Evolutionary conservation across 2,888 invertebrate genomes (phyloP), one percentile per base, ranked within the genome.

Genomic region (Metalampra italica): DNA sequence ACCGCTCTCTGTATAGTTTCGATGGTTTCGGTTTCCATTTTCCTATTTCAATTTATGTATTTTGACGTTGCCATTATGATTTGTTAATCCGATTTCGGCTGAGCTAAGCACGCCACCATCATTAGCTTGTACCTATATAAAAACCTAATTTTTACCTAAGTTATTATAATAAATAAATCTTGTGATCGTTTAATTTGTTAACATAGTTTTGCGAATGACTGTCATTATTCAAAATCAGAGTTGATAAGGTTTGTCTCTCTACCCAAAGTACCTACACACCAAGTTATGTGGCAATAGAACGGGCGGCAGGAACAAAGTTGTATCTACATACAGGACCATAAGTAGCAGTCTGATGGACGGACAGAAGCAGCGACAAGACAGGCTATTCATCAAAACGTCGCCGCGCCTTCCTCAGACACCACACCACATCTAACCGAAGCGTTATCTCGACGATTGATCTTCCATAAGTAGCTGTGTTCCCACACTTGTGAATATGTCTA

Each of bases 361-460:
- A 78, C 78, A 82, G 82, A 82, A 78, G 80, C 73, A 64, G 50
- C 60, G 58, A 66, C 49, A 49, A 55, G 82, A 82, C 80, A 71
- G 75, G 66, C 63, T 61, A 84, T 85, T 71, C 68, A 81, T 85
- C 84, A 86, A 78, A 66, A 70, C 58, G 74, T 78, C 77, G 63
- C 56, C 56, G 59, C 59, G 62, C 52, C 59, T 63, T 56, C 52
- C 54, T 48, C 55, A 62, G 56, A 57, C 57, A 63, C 57, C 66
- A 64, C 67, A 75, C n/a, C n/a, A 68, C 62, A 55, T 64, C 62
- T 63, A 54, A 57, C 58, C 49, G 52, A 53, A 47, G 53, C 53
- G 49, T 66, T 78, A 76, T 79, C 77, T 57, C 55, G 47, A 47
- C 62, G 58, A 76, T 74, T 69, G 71, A 82, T 83, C 77, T 61